Evolutionary conservation across 2,113 vertebrate genomes (phyloP).

Genomic region (Ochotona princeps): DNA sequence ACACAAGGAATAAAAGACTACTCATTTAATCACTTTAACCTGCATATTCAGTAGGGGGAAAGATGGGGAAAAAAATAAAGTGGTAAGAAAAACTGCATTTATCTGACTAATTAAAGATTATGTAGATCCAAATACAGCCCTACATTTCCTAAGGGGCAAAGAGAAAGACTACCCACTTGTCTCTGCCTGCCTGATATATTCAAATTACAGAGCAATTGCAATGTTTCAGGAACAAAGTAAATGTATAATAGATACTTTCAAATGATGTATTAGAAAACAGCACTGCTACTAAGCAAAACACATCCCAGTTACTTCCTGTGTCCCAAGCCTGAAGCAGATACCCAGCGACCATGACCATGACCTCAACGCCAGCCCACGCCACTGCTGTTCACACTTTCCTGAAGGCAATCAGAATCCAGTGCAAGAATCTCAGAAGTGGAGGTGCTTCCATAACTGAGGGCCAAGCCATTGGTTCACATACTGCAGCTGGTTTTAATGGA

Average conservation of each 20-base stretch:
- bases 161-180: not conserved
- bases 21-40: not conserved
- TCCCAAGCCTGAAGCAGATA: constrained; percentile 1
- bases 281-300: not conserved
- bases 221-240: constrained; percentile 1
- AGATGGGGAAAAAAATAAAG: not conserved
- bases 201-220: not conserved
- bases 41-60: not conserved
- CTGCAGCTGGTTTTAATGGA: constrained; percentile 8
- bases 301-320: not conserved
- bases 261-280: constrained; percentile 16
- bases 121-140: not conserved
- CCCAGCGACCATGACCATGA: not conserved
- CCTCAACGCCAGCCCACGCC: not conserved
- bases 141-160: not conserved
- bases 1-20: constrained; percentile 10
- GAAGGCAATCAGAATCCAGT: not conserved
- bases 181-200: not conserved
- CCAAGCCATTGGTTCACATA: not conserved
- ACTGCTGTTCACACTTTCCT: not conserved
- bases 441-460: not conserved
- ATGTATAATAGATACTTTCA: constrained; percentile 1
- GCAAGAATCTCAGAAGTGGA: not conserved
- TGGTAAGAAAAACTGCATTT: not conserved
- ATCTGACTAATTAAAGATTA: not conserved